These are phyloP conservation scores for Zele albiditarsus DNA, from an alignment of 2,888 invertebrate genomes.

Conservation along the genomic window DNA sequence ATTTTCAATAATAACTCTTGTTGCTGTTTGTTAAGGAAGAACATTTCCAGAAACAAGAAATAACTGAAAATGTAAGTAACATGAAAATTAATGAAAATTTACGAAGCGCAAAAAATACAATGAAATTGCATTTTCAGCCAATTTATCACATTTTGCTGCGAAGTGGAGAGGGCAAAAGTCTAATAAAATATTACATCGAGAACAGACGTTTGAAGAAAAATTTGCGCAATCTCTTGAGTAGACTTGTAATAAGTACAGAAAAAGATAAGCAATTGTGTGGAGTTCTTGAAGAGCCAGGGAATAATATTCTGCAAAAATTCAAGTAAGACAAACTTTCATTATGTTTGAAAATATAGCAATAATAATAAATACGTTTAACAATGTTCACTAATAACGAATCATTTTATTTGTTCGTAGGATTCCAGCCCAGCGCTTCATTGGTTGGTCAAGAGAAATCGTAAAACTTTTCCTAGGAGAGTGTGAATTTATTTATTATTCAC, in stretches of 20 bases:
- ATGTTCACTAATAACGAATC: no score
- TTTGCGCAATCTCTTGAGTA: background rate
- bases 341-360: no score
- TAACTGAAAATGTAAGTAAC: background rate
- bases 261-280: background rate
- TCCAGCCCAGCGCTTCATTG: background rate
- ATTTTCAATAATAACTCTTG: no score
- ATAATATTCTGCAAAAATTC: background rate
- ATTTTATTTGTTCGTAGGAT: no score
- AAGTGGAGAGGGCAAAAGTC: background rate
- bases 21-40: background rate
- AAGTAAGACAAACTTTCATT: background rate
- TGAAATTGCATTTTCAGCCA: no score
- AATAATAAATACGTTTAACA: no score
- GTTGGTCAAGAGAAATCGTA: conserved; percentile 24
- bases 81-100: no score
- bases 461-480: conserved; percentile 14
- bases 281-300: background rate
- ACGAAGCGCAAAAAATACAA: no score
- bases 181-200: background rate
- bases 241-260: background rate
- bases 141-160: no score
- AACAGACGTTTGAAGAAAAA: conserved; percentile 9
- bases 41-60: background rate
- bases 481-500: background rate